phyloP scores from a whole-genome alignment of 1,140 invertebrate species.

The Tyrophagus putrescentiae region DNA sequence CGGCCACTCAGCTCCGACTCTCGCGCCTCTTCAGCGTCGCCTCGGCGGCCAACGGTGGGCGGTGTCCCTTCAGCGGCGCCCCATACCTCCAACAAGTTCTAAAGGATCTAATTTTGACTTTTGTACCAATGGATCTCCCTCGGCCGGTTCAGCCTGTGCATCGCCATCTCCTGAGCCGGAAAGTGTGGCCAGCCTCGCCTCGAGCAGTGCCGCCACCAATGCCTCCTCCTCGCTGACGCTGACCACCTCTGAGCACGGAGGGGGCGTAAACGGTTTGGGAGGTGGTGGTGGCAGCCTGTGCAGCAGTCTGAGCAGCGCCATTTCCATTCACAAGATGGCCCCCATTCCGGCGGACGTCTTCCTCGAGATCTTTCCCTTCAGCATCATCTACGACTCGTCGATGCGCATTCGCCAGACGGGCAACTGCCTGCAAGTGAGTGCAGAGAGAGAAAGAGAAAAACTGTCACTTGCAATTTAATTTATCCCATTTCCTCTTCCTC shows the following conservation, averaged over 20 bases:
- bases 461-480: neutral
- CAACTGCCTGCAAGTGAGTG: conserved; percentile 57
- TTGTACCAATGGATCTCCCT: no score
- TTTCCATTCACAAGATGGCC: conserved; percentile 26
- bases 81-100: no score
- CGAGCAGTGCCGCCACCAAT: neutral
- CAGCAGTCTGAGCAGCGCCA: conserved; percentile 29
- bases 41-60: neutral
- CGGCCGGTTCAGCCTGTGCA: no score
- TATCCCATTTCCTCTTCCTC: neutral
- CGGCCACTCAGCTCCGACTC: neutral
- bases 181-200: neutral
- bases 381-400: conserved; percentile 84
- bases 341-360: conserved; percentile 41
- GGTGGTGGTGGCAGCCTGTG: no score
- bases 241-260: no score
- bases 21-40: neutral
- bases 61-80: neutral
- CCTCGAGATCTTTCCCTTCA: conserved; percentile 95
- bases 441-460: neutral
- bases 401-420: conserved; percentile 79
- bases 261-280: no score
- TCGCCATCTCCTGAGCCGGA: no score
- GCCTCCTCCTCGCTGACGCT: no score
- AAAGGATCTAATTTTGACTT: no score